These are phyloP conservation scores for Trididemnum clinides DNA, from an alignment of 23 tunicate genomes.

Conservation along the genomic window DNA sequence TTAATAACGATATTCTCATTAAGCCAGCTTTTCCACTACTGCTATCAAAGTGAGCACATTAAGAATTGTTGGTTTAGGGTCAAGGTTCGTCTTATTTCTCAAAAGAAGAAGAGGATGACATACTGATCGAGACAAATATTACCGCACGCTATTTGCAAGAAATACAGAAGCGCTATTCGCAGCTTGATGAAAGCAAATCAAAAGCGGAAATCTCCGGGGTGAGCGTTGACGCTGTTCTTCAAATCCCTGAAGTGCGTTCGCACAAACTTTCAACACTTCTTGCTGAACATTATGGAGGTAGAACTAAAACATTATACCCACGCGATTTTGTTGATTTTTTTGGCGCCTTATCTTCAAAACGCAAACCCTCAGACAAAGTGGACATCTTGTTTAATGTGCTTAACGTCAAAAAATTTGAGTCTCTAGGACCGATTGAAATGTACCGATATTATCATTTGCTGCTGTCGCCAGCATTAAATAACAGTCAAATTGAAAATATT, in stretches of 20 bases:
- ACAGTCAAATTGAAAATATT: constrained; percentile 60
- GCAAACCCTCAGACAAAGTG: constrained; percentile 64
- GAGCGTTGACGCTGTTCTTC: constrained; percentile 37
- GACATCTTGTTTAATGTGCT: constrained; percentile 57
- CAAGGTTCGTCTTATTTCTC: constrained; percentile 88
- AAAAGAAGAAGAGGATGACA: constrained; percentile 69
- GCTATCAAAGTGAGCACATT: not conserved
- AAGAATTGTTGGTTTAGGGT: constrained; percentile 42
- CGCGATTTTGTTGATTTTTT: constrained; percentile 69
- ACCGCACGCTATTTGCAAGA: constrained; percentile 56
- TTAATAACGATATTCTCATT: not conserved
- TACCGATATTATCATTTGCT: constrained; percentile 72
- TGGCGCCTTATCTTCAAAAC: constrained; percentile 41
- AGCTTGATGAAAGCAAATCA: constrained; percentile 48
- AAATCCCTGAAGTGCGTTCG: constrained; percentile 66
- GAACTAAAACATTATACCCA: constrained; percentile 55
- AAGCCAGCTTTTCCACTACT: not conserved
- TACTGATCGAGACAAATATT: constrained; percentile 53
- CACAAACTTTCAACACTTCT: constrained; percentile 58
- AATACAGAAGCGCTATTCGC: constrained; percentile 72
- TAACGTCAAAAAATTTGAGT: constrained; percentile 65
- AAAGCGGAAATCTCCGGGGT: constrained; percentile 74
- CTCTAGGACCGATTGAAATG: constrained; percentile 73
- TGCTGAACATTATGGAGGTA: constrained; percentile 78
- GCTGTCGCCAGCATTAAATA: constrained; percentile 64